phyloP scores from a whole-genome alignment of 1,140 invertebrate species.

The Proctacanthus coquilletti region DNA sequence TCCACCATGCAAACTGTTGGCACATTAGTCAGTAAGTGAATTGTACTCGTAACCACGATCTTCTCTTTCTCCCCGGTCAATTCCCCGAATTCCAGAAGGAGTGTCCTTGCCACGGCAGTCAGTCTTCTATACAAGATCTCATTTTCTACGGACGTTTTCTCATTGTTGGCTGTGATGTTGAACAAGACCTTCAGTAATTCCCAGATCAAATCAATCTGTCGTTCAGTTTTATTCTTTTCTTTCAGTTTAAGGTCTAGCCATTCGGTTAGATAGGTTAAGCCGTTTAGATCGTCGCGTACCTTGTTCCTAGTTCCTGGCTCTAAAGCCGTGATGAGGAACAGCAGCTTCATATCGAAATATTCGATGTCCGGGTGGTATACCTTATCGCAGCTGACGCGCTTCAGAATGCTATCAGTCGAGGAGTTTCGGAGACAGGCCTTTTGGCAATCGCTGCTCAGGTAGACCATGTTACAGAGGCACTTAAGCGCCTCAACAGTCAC shows the following conservation, averaged over 20 bases:
- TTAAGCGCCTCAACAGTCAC: slow-evolving; percentile 63
- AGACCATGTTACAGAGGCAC: slow-evolving; percentile 78
- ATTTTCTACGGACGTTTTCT: slow-evolving; percentile 45
- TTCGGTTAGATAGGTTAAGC: slow-evolving; percentile 63
- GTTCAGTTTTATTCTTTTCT: slow-evolving; percentile 35
- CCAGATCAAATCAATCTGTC: slow-evolving; percentile 51
- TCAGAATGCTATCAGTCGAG: slow-evolving; percentile 56
- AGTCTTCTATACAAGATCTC: slow-evolving; percentile 56
- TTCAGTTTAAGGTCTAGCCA: slow-evolving; percentile 58
- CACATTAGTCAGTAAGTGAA: slow-evolving; percentile 42
- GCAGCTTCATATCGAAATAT: slow-evolving; percentile 73
- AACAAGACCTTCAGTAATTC: slow-evolving; percentile 84
- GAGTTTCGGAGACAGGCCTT: slow-evolving; percentile 51
- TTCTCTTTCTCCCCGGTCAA: slow-evolving; percentile 43
- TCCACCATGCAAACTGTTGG: slow-evolving; percentile 29
- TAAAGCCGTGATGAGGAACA: slow-evolving; percentile 77
- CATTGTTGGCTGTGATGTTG: slow-evolving; percentile 55
- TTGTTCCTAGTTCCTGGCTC: slow-evolving; percentile 50
- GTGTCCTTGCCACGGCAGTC: slow-evolving; percentile 51
- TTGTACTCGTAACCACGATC: slow-evolving; percentile 53
- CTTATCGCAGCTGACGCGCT: slow-evolving; percentile 39
- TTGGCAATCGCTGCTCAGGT: slow-evolving; percentile 57
- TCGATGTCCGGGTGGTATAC: slow-evolving; percentile 49
- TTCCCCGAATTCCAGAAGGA: slow-evolving; percentile 46
- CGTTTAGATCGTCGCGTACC: slow-evolving; percentile 62